Evolutionary conservation across 2,888 invertebrate genomes (phyloP).

Genomic region (Aporophyla nigra): DNA sequence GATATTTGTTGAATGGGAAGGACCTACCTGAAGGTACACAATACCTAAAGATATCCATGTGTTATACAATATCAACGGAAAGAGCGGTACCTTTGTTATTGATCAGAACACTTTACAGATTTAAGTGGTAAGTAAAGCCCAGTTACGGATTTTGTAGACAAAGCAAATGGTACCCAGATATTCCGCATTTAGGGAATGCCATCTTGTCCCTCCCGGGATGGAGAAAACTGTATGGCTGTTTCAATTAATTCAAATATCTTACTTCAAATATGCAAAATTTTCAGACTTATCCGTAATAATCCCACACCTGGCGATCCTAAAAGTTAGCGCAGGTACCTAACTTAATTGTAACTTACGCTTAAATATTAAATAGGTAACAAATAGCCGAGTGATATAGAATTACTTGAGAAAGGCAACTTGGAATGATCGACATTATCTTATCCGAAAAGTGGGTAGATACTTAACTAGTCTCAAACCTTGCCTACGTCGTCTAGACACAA

Average conservation of each 20-base stretch:
- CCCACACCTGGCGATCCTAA: constrained; percentile 16
- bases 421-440: neutral
- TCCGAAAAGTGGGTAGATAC: neutral
- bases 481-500: too few species aligned
- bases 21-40: neutral
- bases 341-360: neutral
- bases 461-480: neutral
- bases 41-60: neutral
- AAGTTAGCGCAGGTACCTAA: neutral
- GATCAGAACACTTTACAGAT: neutral
- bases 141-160: neutral
- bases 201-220: neutral
- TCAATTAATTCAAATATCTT: neutral
- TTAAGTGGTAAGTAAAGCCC: neutral
- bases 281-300: neutral
- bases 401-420: constrained; percentile 1
- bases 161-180: neutral
- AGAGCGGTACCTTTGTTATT: neutral
- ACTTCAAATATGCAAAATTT: constrained; percentile 1
- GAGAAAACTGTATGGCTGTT: neutral
- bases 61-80: too few species aligned
- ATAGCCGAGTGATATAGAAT: neutral
- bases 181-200: neutral
- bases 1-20: neutral
- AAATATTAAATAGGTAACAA: constrained; percentile 19